Percentiles rank a stretch among this genome's conserved stretches.
Conservation (phyloP, 2,888 invertebrate species). For the Heliconius erato region DNA sequence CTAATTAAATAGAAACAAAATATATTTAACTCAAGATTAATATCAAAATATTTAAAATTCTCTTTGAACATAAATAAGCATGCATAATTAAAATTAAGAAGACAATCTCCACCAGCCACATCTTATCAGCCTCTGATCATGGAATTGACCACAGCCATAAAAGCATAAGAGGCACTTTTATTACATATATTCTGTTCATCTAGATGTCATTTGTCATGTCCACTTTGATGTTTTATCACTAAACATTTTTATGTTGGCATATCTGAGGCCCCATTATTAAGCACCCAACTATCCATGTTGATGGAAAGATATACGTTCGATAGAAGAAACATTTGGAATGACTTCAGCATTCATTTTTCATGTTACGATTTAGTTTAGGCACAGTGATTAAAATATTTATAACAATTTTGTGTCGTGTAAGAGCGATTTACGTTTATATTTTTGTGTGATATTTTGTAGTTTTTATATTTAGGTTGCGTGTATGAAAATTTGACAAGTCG, state of each 20-base stretch:
- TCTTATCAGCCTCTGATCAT: conserved; percentile 52
- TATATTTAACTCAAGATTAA: not conserved
- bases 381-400: conserved; percentile 49
- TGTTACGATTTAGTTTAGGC: conserved; percentile 50
- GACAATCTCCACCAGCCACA: conserved; percentile 2
- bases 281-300: conserved; percentile 66
- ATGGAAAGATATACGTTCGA: conserved; percentile 64
- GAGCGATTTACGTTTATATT: conserved; percentile 1
- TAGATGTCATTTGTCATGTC: conserved; percentile 79
- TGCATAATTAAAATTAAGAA: conserved; percentile 25
- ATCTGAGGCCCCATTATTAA: conserved; percentile 68
- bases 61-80: not conserved
- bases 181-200: conserved; percentile 78
- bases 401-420: conserved; percentile 1
- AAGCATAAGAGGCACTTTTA: conserved; percentile 79
- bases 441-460: not conserved
- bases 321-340: conserved; percentile 59
- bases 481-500: no score
- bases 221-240: conserved; percentile 81
- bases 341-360: conserved; percentile 54
- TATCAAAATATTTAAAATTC: not conserved
- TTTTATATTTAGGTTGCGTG: not conserved
- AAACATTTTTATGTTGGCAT: conserved; percentile 76
- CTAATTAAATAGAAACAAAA: not conserved
- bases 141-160: conserved; percentile 62